Evolutionary conservation across 1,140 invertebrate genomes (phyloP), one percentile per base, ranked within the genome.

Genomic region (Diabrotica virgifera): DNA sequence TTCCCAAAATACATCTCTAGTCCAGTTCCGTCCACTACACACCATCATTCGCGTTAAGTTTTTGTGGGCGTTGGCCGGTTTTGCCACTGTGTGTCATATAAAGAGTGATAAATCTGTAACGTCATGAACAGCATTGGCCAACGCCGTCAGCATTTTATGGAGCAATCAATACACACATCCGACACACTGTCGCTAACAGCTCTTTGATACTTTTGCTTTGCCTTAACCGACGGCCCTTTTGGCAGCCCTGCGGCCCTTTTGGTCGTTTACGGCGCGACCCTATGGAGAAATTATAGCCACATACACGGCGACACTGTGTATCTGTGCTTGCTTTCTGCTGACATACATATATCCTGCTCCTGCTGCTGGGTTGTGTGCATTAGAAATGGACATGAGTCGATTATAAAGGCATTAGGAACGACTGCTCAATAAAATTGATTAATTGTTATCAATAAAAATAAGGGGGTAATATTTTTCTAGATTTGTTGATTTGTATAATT

Each of bases 51-150:
- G 5, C 8, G 40, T 46, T 3, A n/a, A 10, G 40, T 46, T 57
- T 57, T 57, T 57, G 55, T 11, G 59, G 46, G 40, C 51, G 59
- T n/a, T 60, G 46, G 46, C 46, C 13, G 46, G 10, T 24, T 13
- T 13, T 46, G 13, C 12, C n/a, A 40, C 35, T 37, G 40, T 14
- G 13, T 14, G 46, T 52, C 67, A 66, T 62, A 64, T 65, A 69
- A 69, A 69, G 67, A 51, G 56, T 59, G 67, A 69, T 69, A 69
- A 69, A 69, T 69, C 64, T 66, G 58, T 38, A 63, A 64, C 64
- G 68, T 66, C 68, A 64, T 14, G 35, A 51, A 24, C 68, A 67
- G 68, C 13, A 46, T 58, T 52, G 8, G 40, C 40, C 40, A 46
- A 46, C 14, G 54, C 52, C 60, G 61, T 66, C 68, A 66, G 68